Percentiles rank a stretch among this genome's conserved stretches.
phyloP scores from a whole-genome alignment of 1,140 invertebrate species.

The Solen grandis region DNA sequence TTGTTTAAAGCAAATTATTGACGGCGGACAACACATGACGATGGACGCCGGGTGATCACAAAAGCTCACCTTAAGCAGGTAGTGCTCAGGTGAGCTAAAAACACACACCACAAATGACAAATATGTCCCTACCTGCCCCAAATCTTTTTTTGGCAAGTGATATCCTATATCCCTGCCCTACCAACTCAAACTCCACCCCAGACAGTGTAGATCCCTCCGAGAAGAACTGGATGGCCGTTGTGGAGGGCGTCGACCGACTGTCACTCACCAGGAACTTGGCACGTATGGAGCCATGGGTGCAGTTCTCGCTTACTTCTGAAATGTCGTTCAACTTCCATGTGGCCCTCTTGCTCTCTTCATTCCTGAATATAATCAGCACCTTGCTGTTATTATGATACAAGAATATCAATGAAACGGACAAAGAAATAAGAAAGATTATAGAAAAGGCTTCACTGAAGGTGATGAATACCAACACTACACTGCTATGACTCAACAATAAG shows the following conservation, averaged over 20 bases:
- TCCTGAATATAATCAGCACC: slow-evolving; percentile 83
- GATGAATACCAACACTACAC: no score
- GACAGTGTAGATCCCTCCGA: slow-evolving; percentile 97
- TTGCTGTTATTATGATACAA: no score
- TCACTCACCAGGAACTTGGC: slow-evolving; percentile 91
- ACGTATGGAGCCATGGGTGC: slow-evolving; percentile 93
- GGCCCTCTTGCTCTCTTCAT: slow-evolving; percentile 89
- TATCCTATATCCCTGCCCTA: slow-evolving; percentile 93
- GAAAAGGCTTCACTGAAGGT: no score
- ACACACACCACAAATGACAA: neutral
- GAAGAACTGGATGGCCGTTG: slow-evolving; percentile 95
- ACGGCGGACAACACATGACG: neutral
- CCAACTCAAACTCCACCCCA: slow-evolving; percentile 95
- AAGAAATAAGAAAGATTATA: no score
- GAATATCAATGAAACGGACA: no score
- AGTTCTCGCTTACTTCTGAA: slow-evolving; percentile 91
- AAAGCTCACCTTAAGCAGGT: neutral
- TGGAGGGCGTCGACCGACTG: slow-evolving; percentile 90
- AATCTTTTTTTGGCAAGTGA: slow-evolving; percentile 97
- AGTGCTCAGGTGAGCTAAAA: neutral
- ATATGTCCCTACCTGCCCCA: slow-evolving; percentile 88
- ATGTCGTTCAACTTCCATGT: slow-evolving; percentile 96
- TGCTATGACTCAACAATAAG: no score
- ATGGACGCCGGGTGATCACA: neutral
- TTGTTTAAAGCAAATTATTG: no score